Conservation (phyloP, 2,888 invertebrate genomes). For the Melanophora roralis region DNA sequence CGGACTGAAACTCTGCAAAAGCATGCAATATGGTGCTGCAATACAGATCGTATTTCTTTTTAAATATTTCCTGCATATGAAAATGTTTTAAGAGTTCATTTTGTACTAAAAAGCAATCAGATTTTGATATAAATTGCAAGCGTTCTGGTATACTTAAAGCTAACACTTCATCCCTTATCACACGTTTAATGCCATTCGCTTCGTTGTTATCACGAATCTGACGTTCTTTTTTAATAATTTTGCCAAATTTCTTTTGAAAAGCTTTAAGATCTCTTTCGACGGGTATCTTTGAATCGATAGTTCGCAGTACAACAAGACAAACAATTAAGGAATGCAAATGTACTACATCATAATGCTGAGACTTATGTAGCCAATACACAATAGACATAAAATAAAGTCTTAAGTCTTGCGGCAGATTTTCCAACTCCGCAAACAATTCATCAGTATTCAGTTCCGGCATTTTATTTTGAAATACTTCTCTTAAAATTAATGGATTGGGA, state of each 20-base stretch:
- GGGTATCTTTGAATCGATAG: conserved; percentile 73
- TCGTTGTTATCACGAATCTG: conserved; percentile 68
- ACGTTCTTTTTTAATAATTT: conserved; percentile 70
- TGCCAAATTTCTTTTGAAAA: conserved; percentile 73
- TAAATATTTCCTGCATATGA: conserved; percentile 74
- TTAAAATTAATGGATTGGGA: conserved; percentile 69
- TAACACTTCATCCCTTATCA: conserved; percentile 65
- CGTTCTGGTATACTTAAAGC: conserved; percentile 67
- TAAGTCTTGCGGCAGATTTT: conserved; percentile 69
- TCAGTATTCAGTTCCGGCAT: conserved; percentile 64
- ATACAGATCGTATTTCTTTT: conserved; percentile 74
- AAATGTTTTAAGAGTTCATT: conserved; percentile 73
- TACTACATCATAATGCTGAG: conserved; percentile 69
- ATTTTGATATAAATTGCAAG: conserved; percentile 70
- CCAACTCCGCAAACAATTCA: conserved; percentile 67
- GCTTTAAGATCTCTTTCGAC: conserved; percentile 71
- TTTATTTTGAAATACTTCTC: conserved; percentile 65
- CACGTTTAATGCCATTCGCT: conserved; percentile 65
- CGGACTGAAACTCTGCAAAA: conserved; percentile 76
- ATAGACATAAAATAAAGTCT: conserved; percentile 73
- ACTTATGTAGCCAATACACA: conserved; percentile 74
- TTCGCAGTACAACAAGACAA: conserved; percentile 71
- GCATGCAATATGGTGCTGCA: conserved; percentile 73
- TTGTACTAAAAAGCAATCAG: conserved; percentile 73
- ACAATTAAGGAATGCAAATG: conserved; percentile 73